These are phyloP conservation scores for Agapornis canus DNA, from an alignment of 2,797 vertebrate genomes.

Conservation along the genomic window DNA sequence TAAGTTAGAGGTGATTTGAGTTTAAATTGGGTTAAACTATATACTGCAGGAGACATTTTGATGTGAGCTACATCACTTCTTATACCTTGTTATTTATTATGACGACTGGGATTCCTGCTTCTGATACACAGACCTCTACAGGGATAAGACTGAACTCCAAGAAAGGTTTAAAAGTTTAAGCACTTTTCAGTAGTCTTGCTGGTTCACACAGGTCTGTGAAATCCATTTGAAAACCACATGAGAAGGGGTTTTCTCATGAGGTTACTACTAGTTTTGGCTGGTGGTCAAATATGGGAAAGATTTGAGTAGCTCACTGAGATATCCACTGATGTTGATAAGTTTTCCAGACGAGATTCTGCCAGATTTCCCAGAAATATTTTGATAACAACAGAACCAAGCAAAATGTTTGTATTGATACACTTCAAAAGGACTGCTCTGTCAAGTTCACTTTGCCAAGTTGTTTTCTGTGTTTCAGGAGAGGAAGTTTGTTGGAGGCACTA, in stretches of 20 bases:
- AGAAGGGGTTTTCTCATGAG: neutral
- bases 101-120: neutral
- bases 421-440: neutral
- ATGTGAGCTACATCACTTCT: neutral
- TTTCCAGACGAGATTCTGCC: neutral
- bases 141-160: neutral
- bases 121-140: neutral
- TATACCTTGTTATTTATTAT: neutral
- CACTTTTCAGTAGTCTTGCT: neutral
- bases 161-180: neutral
- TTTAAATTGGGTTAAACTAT: neutral
- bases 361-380: neutral
- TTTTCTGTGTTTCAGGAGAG: conserved; percentile 84
- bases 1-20: neutral
- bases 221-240: neutral
- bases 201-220: neutral
- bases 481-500: conserved; percentile 91
- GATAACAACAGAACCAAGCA: neutral
- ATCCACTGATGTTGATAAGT: neutral
- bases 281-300: neutral
- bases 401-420: fast-evolving
- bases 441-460: neutral
- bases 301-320: neutral
- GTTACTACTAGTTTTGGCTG: neutral
- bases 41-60: neutral